These are phyloP conservation scores for Orchesella cincta DNA, from an alignment of 1,140 invertebrate genomes.

Conservation along the genomic window DNA sequence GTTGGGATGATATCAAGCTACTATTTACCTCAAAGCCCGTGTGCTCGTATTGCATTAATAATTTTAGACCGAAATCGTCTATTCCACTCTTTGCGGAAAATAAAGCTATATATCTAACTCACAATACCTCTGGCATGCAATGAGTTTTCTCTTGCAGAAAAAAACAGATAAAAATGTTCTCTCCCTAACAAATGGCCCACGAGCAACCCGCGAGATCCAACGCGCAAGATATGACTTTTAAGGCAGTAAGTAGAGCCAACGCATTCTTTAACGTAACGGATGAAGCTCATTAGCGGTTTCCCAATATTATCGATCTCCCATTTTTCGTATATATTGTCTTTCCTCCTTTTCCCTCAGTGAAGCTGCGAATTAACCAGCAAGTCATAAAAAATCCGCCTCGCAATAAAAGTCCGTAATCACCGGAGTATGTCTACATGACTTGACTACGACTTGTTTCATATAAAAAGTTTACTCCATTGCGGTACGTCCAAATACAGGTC, in stretches of 20 bases:
- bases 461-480: no score
- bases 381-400: not conserved
- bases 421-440: no score
- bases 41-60: no score
- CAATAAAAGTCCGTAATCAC: not conserved
- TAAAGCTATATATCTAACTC: no score
- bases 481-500: no score
- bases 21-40: no score
- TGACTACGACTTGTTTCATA: no score
- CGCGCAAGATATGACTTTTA: not conserved
- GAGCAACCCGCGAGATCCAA: not conserved
- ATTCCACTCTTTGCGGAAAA: no score
- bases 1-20: no score
- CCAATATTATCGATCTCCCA: not conserved
- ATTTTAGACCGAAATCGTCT: no score
- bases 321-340: not conserved
- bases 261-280: not conserved
- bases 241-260: not conserved
- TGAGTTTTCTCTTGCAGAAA: not conserved
- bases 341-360: not conserved
- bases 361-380: not conserved
- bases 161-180: not conserved
- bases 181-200: not conserved
- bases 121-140: not conserved
- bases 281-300: constrained; percentile 4